These are phyloP conservation scores for Drosophila trapezifrons DNA, from an alignment of 1,140 invertebrate genomes.

Conservation along the genomic window DNA sequence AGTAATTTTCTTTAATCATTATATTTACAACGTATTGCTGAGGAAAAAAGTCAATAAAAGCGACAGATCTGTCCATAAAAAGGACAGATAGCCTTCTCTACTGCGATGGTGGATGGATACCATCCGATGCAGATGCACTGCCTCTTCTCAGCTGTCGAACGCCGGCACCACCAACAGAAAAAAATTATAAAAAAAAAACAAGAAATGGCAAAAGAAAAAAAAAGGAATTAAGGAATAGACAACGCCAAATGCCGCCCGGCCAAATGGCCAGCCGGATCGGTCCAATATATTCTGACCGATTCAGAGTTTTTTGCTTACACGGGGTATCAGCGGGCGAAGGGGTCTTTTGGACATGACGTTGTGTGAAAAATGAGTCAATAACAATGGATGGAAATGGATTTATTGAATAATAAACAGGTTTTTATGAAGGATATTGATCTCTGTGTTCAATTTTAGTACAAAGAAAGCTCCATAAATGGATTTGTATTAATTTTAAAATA, in stretches of 20 bases:
- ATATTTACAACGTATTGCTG: too few relatives aligned
- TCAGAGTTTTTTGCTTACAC: constrained; percentile 20
- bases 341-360: constrained; percentile 1
- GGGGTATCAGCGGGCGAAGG: constrained; percentile 6
- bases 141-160: constrained; percentile 60
- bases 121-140: constrained; percentile 53
- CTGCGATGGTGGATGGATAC: constrained; percentile 7
- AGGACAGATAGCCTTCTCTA: background rate
- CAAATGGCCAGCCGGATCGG: constrained; percentile 60
- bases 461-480: background rate
- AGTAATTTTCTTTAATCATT: too few relatives aligned
- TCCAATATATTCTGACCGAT: constrained; percentile 5
- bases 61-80: background rate
- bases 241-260: constrained; percentile 61
- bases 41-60: background rate
- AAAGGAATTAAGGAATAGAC: constrained; percentile 31
- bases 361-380: background rate
- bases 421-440: background rate
- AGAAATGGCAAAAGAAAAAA: constrained; percentile 9
- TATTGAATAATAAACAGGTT: constrained; percentile 5
- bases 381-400: background rate
- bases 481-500: background rate
- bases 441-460: too few relatives aligned
- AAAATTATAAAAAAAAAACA: constrained; percentile 1
- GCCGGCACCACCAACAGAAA: constrained; percentile 24